Evolutionary conservation across 2,797 vertebrate genomes (phyloP).

Genomic region (Potorous gilbertii): DNA sequence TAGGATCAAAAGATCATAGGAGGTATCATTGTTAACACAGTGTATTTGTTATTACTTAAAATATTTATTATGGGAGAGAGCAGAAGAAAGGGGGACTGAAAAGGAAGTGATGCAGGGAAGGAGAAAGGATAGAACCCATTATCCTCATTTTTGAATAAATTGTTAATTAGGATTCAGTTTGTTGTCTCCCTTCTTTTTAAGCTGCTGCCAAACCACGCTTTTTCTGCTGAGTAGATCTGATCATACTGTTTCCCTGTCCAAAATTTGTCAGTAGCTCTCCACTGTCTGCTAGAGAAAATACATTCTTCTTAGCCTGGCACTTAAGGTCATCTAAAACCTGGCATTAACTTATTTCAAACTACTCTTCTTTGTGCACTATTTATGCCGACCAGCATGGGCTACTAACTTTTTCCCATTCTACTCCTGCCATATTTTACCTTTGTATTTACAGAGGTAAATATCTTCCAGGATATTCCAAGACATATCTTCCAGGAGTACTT

Average conservation of each 20-base stretch:
- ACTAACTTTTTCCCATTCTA: not conserved
- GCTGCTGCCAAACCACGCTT: not conserved
- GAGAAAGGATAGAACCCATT: not conserved
- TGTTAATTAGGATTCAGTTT: not conserved
- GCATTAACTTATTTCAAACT: not conserved
- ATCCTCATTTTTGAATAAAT: not conserved
- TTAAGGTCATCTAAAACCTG: not conserved
- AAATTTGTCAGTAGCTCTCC: not conserved
- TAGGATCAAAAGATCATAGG: not conserved
- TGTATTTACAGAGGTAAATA: not conserved
- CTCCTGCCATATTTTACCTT: not conserved
- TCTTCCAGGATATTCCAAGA: not conserved
- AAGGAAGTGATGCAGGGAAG: not conserved
- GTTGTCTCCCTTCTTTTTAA: not conserved
- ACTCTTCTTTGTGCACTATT: not conserved
- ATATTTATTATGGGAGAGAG: not conserved
- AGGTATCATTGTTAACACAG: not conserved
- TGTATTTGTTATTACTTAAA: not conserved
- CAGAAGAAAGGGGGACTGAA: not conserved
- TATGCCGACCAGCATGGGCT: not conserved
- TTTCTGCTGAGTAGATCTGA: not conserved
- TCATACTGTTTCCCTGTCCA: not conserved
- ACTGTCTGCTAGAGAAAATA: not conserved
- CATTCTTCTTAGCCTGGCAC: not conserved
- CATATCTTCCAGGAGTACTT: not conserved